Evolutionary conservation across 2,888 invertebrate genomes (phyloP), one percentile per base, ranked within the genome.

Genomic region (Hyposoter didymator): DNA sequence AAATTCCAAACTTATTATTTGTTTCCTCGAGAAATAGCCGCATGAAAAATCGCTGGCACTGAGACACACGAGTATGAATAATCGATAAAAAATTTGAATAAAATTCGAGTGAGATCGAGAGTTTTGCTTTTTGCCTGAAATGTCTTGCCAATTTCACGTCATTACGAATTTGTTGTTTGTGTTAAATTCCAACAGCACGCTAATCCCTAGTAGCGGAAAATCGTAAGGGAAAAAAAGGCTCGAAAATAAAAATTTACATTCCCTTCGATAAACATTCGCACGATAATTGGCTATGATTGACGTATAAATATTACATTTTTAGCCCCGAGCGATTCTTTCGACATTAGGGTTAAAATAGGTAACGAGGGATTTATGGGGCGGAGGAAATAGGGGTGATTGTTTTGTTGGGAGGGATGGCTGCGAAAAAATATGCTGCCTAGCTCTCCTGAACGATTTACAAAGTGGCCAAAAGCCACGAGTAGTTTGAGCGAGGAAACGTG

Each of bases 401-500:
- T 39, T 64, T 28, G 17, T 39, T 49, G 69, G 59, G 49, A 49
- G 67, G 49, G 43, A 67, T 62, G 74, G 74, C 84, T 59, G 84
- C 82, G 49, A 35, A 62, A 80, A 80, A 82, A 85, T 69, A 49
- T 76, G 70, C 75, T 35, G 75, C 62, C 78, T 72, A 14, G 35
- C 62, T 80, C 85, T 80, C 83, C 80, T 69, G 59, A 80, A 83
- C 83, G 78, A 62, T 85, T 64, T 55, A 72, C 79, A 62, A 83
- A 72, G 74, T 62, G 64, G 35, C 74, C 55, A 52, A 55, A 55
- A 43, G 10, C 49, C 59, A 66, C 45, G 69, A 69, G 39, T 43
- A 43, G 39, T 55, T 83, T 72, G 52, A 32, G 84, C 73, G 78
- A 84, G 78, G 52, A 83, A 78, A 35, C 75, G 49, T 47, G 39